Percentiles rank a stretch among this genome's conserved stretches.
Evolutionary conservation across 2,113 vertebrate genomes (phyloP).

Genomic region (Madoqua kirkii): DNA sequence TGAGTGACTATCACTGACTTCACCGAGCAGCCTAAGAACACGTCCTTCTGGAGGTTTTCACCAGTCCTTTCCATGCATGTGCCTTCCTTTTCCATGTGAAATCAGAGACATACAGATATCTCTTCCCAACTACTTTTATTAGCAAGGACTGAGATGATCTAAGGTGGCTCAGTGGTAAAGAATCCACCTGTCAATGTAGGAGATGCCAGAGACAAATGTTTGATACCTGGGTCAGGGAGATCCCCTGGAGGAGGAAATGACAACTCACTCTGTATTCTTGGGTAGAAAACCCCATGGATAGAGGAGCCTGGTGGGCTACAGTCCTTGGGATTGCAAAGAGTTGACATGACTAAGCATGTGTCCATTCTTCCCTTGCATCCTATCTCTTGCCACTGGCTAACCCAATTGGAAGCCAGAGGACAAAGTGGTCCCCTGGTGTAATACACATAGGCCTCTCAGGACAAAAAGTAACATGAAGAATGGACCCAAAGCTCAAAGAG

Average conservation of each 20-base stretch:
- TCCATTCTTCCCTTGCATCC: background rate
- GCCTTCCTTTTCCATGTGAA: background rate
- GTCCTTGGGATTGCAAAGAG: background rate
- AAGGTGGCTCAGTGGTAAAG: background rate
- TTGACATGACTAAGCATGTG: background rate
- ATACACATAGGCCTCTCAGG: background rate
- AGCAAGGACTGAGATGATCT: background rate
- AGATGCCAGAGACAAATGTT: background rate
- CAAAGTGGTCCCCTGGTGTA: background rate
- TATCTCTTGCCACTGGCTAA: background rate
- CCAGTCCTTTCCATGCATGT: background rate
- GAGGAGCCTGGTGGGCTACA: background rate
- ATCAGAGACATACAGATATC: background rate
- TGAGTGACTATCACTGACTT: background rate
- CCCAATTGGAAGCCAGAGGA: background rate
- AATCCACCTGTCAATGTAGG: background rate
- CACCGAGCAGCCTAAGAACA: background rate
- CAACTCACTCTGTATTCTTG: background rate
- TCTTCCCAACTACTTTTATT: background rate
- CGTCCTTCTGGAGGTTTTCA: background rate
- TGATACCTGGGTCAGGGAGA: background rate
- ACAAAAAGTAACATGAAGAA: background rate
- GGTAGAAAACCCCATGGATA: background rate
- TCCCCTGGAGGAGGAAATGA: background rate
- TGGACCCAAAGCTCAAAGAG: background rate